A percentile compares a stretch with the other conserved stretches of the same genome.
These are phyloP conservation scores for Volucella bombylans DNA, from an alignment of 2,888 invertebrate genomes.

Conservation along the genomic window DNA sequence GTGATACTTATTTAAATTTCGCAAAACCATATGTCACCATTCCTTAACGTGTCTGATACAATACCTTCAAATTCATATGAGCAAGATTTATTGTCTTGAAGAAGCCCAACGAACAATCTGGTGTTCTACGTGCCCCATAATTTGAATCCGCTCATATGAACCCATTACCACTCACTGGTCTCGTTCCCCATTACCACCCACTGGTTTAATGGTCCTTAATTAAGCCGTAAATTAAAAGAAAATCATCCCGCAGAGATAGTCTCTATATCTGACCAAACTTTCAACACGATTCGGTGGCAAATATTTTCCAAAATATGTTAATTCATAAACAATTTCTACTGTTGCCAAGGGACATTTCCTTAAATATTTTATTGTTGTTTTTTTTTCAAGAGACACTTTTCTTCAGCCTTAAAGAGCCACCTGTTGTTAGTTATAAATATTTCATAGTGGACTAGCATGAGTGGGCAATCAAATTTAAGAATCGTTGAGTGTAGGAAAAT, in stretches of 20 bases:
- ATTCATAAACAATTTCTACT: conserved; percentile 1
- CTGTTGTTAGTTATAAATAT: conserved; percentile 23
- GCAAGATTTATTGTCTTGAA: conserved; percentile 3
- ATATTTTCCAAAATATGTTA: conserved; percentile 15
- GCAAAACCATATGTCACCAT: conserved; percentile 10
- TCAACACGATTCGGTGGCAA: neutral
- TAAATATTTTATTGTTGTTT: too few species aligned
- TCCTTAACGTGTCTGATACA: neutral
- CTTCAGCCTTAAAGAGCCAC: conserved; percentile 7
- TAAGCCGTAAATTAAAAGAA: conserved; percentile 25
- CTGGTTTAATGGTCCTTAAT: conserved; percentile 7
- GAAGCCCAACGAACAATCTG: neutral
- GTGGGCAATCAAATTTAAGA: conserved; percentile 2
- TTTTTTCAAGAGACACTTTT: neutral
- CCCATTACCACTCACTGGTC: conserved; percentile 4
- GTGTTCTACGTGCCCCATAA: neutral
- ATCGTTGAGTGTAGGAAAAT: neutral
- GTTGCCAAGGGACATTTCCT: neutral
- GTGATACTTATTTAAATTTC: neutral
- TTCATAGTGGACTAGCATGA: neutral
- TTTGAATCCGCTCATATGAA: conserved; percentile 8
- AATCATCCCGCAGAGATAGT: neutral
- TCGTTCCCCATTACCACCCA: neutral
- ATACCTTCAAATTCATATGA: neutral
- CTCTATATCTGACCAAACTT: neutral